Evolutionary conservation across 2,113 vertebrate genomes (phyloP).

Genomic region (Melanotaenia duboulayi): DNA sequence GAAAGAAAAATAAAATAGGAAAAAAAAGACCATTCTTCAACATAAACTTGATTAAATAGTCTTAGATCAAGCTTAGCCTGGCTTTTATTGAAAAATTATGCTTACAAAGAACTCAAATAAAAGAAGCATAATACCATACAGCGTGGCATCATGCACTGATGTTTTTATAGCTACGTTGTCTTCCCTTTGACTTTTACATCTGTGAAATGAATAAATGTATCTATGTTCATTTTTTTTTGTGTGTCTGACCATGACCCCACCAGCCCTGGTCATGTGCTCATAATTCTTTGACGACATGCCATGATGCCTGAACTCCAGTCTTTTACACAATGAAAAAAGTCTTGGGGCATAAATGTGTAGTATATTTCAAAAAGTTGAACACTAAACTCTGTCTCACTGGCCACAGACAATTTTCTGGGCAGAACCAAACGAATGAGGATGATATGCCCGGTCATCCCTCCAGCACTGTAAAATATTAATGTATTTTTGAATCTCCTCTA

Average conservation of each 20-base stretch:
- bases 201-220: slow-evolving; percentile 58
- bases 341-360: slow-evolving; percentile 54
- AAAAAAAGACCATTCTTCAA: background rate
- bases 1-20: too few species aligned
- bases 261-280: slow-evolving; percentile 22
- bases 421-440: slow-evolving; percentile 66
- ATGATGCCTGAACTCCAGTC: slow-evolving; percentile 2
- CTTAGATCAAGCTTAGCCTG: background rate
- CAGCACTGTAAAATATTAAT: slow-evolving; percentile 57
- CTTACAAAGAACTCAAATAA: slow-evolving; percentile 16
- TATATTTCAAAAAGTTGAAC: slow-evolving; percentile 51
- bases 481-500: slow-evolving; percentile 60
- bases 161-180: slow-evolving; percentile 32
- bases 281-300: slow-evolving; percentile 30
- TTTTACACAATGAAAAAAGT: slow-evolving; percentile 30
- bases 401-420: slow-evolving; percentile 59
- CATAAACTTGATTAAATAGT: slow-evolving; percentile 22
- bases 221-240: slow-evolving; percentile 29
- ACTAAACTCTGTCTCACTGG: slow-evolving; percentile 50
- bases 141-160: slow-evolving; percentile 43
- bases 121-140: slow-evolving; percentile 48
- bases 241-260: slow-evolving; percentile 24
- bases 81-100: slow-evolving; percentile 22
- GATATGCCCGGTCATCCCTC: slow-evolving; percentile 51
- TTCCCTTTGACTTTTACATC: slow-evolving; percentile 54